Percentiles rank a stretch among this genome's conserved stretches.
These are phyloP conservation scores for Montifringilla adamsi DNA, from an alignment of 2,113 vertebrate species.

Conservation along the genomic window DNA sequence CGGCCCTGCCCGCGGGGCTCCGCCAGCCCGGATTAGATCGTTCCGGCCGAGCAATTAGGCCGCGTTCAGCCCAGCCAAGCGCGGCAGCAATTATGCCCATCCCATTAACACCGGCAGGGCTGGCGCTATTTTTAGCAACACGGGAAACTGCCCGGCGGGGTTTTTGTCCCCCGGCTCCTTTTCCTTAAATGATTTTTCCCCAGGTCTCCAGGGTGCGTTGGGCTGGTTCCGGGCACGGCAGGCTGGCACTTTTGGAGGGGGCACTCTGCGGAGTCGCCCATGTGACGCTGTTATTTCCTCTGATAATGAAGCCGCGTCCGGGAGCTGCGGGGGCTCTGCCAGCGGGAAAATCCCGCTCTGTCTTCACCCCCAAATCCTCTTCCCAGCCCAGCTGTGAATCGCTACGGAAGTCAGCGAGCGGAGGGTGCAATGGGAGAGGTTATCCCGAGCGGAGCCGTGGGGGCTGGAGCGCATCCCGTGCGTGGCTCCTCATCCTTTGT, in stretches of 20 bases:
- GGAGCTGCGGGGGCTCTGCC: neutral
- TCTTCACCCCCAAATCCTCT: neutral
- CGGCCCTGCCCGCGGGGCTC: neutral
- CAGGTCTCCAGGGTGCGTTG: neutral
- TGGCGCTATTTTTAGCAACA: neutral
- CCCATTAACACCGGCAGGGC: neutral
- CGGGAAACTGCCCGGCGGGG: too few species aligned
- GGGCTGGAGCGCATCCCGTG: neutral
- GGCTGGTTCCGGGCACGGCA: neutral
- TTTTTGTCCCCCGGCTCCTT: neutral
- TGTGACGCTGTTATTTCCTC: neutral
- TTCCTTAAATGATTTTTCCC: neutral
- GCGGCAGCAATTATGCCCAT: neutral
- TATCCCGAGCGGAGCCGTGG: neutral
- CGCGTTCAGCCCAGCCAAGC: neutral
- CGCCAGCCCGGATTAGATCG: neutral
- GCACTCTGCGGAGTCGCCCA: neutral
- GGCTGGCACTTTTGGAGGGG: neutral
- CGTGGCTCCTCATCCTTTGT: neutral
- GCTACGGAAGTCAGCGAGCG: accelerated
- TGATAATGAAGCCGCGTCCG: neutral
- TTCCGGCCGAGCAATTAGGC: conserved; percentile 47
- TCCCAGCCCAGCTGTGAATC: neutral
- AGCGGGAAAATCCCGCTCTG: neutral
- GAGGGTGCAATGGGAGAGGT: neutral